These are phyloP conservation scores for Casuarius casuarius DNA, from an alignment of 2,113 vertebrate species.

Conservation along the genomic window DNA sequence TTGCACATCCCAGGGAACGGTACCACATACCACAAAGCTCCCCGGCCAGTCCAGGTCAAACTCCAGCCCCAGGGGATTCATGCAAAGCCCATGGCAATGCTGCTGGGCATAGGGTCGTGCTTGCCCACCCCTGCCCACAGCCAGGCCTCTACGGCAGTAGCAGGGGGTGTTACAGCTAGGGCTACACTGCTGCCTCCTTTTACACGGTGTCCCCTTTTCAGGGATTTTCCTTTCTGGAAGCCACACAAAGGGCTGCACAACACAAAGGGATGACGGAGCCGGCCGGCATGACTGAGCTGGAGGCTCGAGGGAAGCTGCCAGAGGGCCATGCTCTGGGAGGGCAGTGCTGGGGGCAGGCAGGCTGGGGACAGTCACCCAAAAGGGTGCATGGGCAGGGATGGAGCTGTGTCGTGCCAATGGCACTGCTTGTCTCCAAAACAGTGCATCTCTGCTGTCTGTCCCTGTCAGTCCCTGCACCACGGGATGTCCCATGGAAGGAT, in stretches of 20 bases:
- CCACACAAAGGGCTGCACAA: conserved; percentile 53
- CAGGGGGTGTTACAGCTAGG: background rate
- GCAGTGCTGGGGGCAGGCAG: background rate
- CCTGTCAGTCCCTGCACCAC: background rate
- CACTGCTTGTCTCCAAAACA: background rate
- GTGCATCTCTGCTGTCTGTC: background rate
- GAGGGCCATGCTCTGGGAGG: conserved; percentile 18
- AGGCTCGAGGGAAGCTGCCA: conserved; percentile 53
- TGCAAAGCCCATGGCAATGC: background rate
- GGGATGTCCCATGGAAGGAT: background rate
- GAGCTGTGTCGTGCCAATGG: background rate
- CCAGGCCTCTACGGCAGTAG: background rate
- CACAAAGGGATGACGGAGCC: conserved; percentile 48
- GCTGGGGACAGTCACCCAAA: background rate
- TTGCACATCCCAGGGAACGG: background rate
- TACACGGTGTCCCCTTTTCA: conserved; percentile 47
- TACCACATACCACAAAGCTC: background rate
- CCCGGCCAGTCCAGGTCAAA: background rate
- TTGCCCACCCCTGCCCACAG: background rate
- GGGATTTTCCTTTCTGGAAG: conserved; percentile 50
- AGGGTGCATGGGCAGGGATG: background rate
- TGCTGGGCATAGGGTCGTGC: rapidly evolving
- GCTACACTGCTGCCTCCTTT: background rate
- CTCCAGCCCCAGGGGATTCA: background rate
- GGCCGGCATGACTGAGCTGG: background rate